These are phyloP conservation scores for Agelaius phoeniceus DNA, from an alignment of 2,113 vertebrate species.

Conservation along the genomic window DNA sequence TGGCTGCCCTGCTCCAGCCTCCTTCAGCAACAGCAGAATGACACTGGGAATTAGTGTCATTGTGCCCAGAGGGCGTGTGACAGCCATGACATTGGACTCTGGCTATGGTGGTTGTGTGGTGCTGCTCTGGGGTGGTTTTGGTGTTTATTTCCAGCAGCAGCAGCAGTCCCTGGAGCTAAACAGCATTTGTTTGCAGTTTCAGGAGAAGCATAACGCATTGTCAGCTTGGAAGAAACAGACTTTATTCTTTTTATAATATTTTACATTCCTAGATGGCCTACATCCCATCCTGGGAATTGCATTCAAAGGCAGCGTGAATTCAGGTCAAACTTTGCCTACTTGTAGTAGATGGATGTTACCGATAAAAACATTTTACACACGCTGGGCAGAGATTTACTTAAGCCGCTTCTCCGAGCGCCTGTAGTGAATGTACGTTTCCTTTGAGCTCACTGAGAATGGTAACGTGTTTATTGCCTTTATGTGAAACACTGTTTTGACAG, in stretches of 20 bases:
- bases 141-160: background rate
- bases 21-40: background rate
- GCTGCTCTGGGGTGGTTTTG: background rate
- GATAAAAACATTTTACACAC: background rate
- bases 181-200: background rate
- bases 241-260: background rate
- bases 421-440: background rate
- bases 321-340: background rate
- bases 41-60: background rate
- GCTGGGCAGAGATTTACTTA: background rate
- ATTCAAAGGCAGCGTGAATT: background rate
- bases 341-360: background rate
- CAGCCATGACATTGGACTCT: background rate
- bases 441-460: background rate
- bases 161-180: background rate
- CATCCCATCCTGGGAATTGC: background rate
- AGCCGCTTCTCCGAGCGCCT: background rate
- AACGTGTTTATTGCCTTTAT: background rate
- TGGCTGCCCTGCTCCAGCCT: background rate
- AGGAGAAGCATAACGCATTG: background rate
- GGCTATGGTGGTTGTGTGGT: background rate
- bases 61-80: background rate
- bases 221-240: background rate
- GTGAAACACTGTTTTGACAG: constrained; percentile 61
- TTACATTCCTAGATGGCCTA: background rate